phyloP scores from a whole-genome alignment of 2,888 invertebrate species.

The Oxystoma pomonae region DNA sequence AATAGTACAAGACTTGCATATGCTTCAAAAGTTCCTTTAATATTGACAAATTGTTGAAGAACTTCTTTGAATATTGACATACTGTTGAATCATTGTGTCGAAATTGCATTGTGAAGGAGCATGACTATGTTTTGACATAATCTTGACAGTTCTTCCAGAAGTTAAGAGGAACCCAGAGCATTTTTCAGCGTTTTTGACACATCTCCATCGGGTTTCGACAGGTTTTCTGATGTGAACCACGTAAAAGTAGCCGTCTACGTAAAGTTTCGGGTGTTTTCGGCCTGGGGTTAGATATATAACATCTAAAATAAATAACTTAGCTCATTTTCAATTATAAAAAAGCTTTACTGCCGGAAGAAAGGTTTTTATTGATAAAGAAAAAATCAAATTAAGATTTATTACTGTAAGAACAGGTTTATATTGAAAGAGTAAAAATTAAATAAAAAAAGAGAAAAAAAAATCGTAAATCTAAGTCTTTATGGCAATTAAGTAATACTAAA shows the following conservation, averaged over 20 bases:
- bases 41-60: too few relatives aligned
- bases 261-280: slow-evolving; percentile 24
- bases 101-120: slow-evolving; percentile 15
- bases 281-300: slow-evolving; percentile 19
- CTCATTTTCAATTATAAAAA: too few relatives aligned
- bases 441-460: too few relatives aligned
- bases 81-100: slow-evolving; percentile 16
- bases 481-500: too few relatives aligned
- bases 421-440: too few relatives aligned
- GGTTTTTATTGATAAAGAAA: too few relatives aligned
- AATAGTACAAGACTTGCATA: too few relatives aligned
- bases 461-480: too few relatives aligned
- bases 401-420: too few relatives aligned
- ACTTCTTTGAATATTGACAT: slow-evolving; percentile 20
- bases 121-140: slow-evolving; percentile 30
- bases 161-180: slow-evolving; percentile 27
- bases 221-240: neutral
- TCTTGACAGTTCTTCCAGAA: slow-evolving; percentile 26
- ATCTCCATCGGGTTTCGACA: slow-evolving; percentile 32
- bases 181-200: slow-evolving; percentile 26
- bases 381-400: too few relatives aligned
- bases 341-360: too few relatives aligned
- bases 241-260: slow-evolving; percentile 25
- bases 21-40: too few relatives aligned
- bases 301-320: slow-evolving; percentile 4